Conservation (phyloP, 2,888 invertebrate species). For the Dendrolimus pini region DNA sequence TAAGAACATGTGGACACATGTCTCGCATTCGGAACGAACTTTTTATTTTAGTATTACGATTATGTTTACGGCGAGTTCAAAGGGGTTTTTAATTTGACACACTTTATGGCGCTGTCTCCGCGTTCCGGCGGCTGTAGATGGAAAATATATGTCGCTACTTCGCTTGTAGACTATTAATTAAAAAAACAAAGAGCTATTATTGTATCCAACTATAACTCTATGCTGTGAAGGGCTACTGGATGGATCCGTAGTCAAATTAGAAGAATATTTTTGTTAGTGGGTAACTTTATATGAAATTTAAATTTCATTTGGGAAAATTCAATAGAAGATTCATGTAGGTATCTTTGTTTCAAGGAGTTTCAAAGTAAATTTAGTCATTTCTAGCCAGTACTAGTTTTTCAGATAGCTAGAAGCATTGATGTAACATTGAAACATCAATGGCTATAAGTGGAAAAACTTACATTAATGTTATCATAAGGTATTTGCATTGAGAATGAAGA, state of each 20-base stretch:
- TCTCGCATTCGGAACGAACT: constrained; percentile 53
- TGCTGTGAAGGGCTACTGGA: constrained; percentile 1
- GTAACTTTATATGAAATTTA: background rate
- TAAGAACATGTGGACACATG: constrained; percentile 65
- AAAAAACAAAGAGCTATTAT: constrained; percentile 10
- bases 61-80: constrained; percentile 64
- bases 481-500: no score
- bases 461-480: no score
- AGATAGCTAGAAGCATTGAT: no score
- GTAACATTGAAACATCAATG: no score
- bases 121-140: constrained; percentile 43
- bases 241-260: constrained; percentile 1
- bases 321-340: no score
- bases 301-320: background rate
- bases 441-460: no score
- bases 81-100: constrained; percentile 70
- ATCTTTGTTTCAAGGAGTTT: no score
- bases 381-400: no score
- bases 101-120: constrained; percentile 56
- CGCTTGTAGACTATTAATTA: constrained; percentile 28
- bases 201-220: background rate
- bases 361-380: no score
- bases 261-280: background rate
- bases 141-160: constrained; percentile 32
- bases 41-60: constrained; percentile 62